Evolutionary conservation across 1,140 invertebrate genomes (phyloP).

Genomic region (fruit fly (Drosophila melanogaster)): Release_6_plus_ISO1_MT NT_033779.5:301001-301500

Average conservation of each 20-base stretch:
- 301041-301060: conserved; percentile 52
- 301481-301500: conserved; percentile 35
- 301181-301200: conserved; percentile 21
- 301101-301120: conserved; percentile 6
- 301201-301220: background rate
- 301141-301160: conserved; percentile 54
- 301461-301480: conserved; percentile 22
- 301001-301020: conserved; percentile 20
- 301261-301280: conserved; percentile 20
- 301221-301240: conserved; percentile 4
- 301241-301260: conserved; percentile 35
- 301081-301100: conserved; percentile 1
- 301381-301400: background rate
- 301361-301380: conserved; percentile 21
- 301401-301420: conserved; percentile 6
- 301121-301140: conserved; percentile 57
- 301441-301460: conserved; percentile 18
- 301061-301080: conserved; percentile 36
- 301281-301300: conserved; percentile 22
- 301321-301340: conserved; percentile 1
- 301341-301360: background rate
- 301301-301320: conserved; percentile 25
- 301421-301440: conserved; percentile 2
- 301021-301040: conserved; percentile 22
- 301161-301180: conserved; percentile 56